Base-by-base conservation (phyloP, 2,113 vertebrate genomes). In the Xerus inauris region DNA sequence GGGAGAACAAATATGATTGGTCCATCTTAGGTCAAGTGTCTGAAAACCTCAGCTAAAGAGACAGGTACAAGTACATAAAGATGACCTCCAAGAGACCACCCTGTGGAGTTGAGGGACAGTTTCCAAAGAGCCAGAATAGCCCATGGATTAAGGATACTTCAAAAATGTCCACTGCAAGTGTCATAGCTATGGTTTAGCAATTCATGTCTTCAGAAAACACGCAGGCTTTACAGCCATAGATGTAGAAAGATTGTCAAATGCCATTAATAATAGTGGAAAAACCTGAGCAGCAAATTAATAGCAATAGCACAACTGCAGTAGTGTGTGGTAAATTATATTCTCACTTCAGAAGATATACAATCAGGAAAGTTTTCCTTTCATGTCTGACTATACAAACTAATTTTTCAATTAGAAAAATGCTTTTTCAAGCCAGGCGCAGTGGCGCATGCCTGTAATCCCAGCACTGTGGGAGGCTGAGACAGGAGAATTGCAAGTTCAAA, bases 381-480 rank as follows among this genome's bases (percentile, higher is more conserved):
- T 19, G 8, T 91, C 67, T 86, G 10, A 54, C 30, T 38, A 30
- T 26, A 35, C 72, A 10, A 88, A 62, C 17, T 54, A 83, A 76
- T 77, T 81, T 88, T 85, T 93, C 54, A 90, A 59, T 69, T 57
- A 76, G 20, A 26, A 89, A 96, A 97, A 93, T 26, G 19, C 16
- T 38, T 89, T n/a, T n/a, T n/a, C n/a, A n/a, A n/a, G n/a, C n/a
- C n/a, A n/a, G n/a, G n/a, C n/a, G n/a, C n/a, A n/a, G n/a, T n/a
- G n/a, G n/a, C n/a, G n/a, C n/a, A n/a, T n/a, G n/a, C n/a, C n/a
- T n/a, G n/a, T n/a, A n/a, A n/a, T n/a, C n/a, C n/a, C n/a, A n/a
- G n/a, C n/a, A n/a, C n/a, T n/a, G n/a, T n/a, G n/a, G n/a, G n/a
- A n/a, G n/a, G n/a, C n/a, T n/a, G n/a, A n/a, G n/a, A n/a, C n/a